phyloP scores from a whole-genome alignment of 2,888 invertebrate genomes.

The Ophion ellenae region DNA sequence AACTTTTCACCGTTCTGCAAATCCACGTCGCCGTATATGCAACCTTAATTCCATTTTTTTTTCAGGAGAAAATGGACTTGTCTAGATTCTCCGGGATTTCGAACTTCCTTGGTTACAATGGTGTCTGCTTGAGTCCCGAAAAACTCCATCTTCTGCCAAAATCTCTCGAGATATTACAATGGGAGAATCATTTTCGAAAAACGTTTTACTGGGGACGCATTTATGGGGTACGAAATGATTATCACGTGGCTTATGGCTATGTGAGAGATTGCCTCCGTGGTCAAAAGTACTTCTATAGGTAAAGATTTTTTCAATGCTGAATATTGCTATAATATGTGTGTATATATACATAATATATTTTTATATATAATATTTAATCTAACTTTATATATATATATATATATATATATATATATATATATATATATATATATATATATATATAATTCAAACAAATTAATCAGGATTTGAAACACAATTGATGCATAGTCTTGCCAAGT shows the following conservation, averaged over 20 bases:
- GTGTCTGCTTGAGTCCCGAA: constrained; percentile 90
- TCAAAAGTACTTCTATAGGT: constrained; percentile 91
- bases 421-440: no score
- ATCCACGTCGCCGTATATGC: not conserved
- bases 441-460: no score
- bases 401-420: no score
- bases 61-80: constrained; percentile 84
- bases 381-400: no score
- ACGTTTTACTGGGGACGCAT: constrained; percentile 95
- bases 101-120: constrained; percentile 87
- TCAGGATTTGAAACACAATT: no score
- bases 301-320: constrained; percentile 50
- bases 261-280: constrained; percentile 89
- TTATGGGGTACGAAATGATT: constrained; percentile 90
- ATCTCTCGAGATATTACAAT: constrained; percentile 91
- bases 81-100: constrained; percentile 84
- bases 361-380: no score
- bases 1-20: not conserved
- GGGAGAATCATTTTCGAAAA: constrained; percentile 92
- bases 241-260: constrained; percentile 93
- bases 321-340: not conserved
- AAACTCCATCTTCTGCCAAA: constrained; percentile 90
- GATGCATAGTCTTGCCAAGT: no score
- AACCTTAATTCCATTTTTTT: not conserved
- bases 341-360: not conserved